Base-by-base conservation (phyloP, 2,888 invertebrate species). In the Conomelus anceps region DNA sequence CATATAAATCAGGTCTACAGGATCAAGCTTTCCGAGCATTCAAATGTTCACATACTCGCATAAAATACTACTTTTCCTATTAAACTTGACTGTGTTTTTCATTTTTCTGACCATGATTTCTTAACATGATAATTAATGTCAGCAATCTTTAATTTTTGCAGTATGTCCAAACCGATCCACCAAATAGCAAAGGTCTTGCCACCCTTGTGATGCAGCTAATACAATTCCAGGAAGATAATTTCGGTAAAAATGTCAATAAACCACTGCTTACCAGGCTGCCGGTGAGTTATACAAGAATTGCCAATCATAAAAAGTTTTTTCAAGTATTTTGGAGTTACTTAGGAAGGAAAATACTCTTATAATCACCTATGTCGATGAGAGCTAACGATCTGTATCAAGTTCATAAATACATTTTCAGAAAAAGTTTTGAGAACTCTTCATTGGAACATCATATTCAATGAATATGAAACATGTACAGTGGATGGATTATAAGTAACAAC, bases 191-290 rank as follows among this genome's bases (percentile, higher is more conserved):
- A 93, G 96, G 96, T 88, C 94, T 99, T 92, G 96, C 98, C 0
- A 96, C 96, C 92, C 95, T 99, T 89, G 95, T 98, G 3, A 95
- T 98, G 90, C 98, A 98, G 93, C 95, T 99, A 91, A 95, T 99
- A 91, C 98, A 98, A 94, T 99, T 99, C 93, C 99, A 99, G 94
- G 99, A 99, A 93, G 98, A 98, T 91, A 97, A 97, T 93, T 95
- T 99, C 92, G 99, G 99, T 0, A 98, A 98, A 94, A 98, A 97
- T 95, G 97, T 97, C 88, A 95, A 96, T 88, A 98, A 98, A 93
- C 98, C 98, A 91, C 96, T 97, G 91, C 96, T 97, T 93, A 96
- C 97, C 90, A 95, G 97, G 93, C 96, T 98, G 94, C 98, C 98
- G 92, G 97, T 98, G 94, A 94, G 95, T 94, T 91, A 23, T 22